Conservation (phyloP, 2,888 invertebrate species). For the Ennomos erosarius region DNA sequence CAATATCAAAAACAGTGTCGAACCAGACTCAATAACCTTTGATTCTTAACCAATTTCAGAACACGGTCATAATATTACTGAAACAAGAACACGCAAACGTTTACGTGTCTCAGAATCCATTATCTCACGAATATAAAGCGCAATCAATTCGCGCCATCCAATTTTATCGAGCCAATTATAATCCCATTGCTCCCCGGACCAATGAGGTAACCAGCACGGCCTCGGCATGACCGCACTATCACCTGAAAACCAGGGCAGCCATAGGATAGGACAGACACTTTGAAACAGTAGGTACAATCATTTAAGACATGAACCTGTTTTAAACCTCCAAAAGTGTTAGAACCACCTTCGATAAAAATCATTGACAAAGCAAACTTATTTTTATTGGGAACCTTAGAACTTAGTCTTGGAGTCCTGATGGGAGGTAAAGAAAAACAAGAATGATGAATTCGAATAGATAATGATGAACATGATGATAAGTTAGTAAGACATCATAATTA, state of each 20-base stretch:
- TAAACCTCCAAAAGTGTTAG: no score
- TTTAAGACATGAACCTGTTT: not conserved
- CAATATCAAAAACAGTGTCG: slow-evolving; percentile 2
- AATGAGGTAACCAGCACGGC: slow-evolving; percentile 47
- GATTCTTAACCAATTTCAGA: slow-evolving; percentile 22
- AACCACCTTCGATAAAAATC: no score
- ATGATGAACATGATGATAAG: no score
- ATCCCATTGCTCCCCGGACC: slow-evolving; percentile 18
- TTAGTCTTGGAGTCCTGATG: no score
- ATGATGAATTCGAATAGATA: no score
- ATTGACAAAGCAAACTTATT: no score
- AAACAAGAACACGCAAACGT: slow-evolving; percentile 41
- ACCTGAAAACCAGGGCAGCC: slow-evolving; percentile 45
- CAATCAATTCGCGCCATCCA: slow-evolving; percentile 43
- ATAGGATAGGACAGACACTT: not conserved
- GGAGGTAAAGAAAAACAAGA: no score
- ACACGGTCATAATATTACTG: slow-evolving; percentile 36
- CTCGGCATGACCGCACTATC: slow-evolving; percentile 63
- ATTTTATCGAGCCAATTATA: slow-evolving; percentile 54
- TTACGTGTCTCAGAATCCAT: slow-evolving; percentile 33
- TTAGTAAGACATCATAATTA: no score
- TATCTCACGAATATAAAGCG: slow-evolving; percentile 39
- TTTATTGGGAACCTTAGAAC: no score
- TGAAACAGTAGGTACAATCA: not conserved
- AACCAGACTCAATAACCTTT: slow-evolving; percentile 38